Evolutionary conservation across 2,113 vertebrate genomes (phyloP).

Genomic region (Oncorhynchus nerka): DNA sequence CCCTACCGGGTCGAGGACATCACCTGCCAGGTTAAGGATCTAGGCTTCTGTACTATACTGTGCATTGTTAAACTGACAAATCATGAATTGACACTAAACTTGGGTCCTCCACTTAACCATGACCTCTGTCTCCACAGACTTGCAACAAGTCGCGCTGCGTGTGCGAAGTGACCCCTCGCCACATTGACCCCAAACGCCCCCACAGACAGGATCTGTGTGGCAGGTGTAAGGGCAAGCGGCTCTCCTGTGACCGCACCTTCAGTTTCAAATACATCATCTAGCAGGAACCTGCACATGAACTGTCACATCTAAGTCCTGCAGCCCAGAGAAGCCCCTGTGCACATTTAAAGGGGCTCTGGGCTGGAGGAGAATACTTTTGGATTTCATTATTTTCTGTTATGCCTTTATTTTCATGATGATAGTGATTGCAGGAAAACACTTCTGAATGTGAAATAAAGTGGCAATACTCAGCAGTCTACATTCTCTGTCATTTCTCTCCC

Average conservation of each 20-base stretch:
- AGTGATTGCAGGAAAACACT: conserved; percentile 29
- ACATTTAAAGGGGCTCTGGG: conserved; percentile 12
- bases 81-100: not conserved
- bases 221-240: conserved; percentile 92
- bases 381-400: conserved; percentile 40
- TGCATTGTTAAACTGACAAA: not conserved
- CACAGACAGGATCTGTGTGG: conserved; percentile 96
- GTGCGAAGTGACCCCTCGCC: conserved; percentile 86
- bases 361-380: conserved; percentile 8
- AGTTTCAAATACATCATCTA: conserved; percentile 98
- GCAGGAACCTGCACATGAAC: conserved; percentile 17
- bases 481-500: not conserved
- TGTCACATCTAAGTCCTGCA: not conserved
- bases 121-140: conserved; percentile 63
- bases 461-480: conserved; percentile 52
- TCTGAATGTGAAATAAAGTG: conserved; percentile 58
- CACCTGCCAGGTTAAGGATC: conserved; percentile 86
- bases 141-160: conserved; percentile 90
- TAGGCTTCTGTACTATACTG: not conserved
- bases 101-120: not conserved
- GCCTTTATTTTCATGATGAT: conserved; percentile 55
- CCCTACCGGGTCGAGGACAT: conserved; percentile 96
- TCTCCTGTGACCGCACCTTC: conserved; percentile 96
- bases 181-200: conserved; percentile 93
- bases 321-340: not conserved